Percentiles rank a stretch among this genome's conserved stretches.
phyloP scores from a whole-genome alignment of 2,888 invertebrate genomes.

The Netelia melanura region DNA sequence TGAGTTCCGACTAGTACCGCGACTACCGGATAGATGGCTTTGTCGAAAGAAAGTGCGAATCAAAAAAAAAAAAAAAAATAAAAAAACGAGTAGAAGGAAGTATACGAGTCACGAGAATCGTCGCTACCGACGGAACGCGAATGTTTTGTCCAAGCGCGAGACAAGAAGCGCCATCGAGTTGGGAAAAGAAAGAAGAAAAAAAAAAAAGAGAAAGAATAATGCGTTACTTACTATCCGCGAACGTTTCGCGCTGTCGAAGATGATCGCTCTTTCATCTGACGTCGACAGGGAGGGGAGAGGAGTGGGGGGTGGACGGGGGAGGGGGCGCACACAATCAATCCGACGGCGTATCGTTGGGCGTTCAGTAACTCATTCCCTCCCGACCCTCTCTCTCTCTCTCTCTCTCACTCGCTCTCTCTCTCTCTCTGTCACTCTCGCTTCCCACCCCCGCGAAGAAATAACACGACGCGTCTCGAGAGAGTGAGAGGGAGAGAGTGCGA shows the following conservation, averaged over 20 bases:
- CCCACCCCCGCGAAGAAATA: not conserved
- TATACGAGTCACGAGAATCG: constrained; percentile 7
- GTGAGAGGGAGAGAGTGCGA: not conserved
- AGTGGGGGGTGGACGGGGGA: constrained; percentile 20
- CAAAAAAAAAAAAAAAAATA: constrained; percentile 6
- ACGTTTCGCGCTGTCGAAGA: constrained; percentile 53
- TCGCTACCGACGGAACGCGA: not conserved
- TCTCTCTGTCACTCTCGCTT: constrained; percentile 3
- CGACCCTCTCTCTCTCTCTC: constrained; percentile 36
- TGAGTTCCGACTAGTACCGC: constrained; percentile 1
- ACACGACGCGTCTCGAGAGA: not conserved
- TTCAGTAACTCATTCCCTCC: constrained; percentile 44
- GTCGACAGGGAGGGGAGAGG: constrained; percentile 16
- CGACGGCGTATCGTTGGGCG: constrained; percentile 61
- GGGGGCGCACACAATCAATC: constrained; percentile 60
- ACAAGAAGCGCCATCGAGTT: not conserved
- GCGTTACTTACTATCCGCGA: constrained; percentile 26
- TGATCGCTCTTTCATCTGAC: constrained; percentile 59
- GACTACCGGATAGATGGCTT: not conserved
- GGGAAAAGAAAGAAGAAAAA: not conserved
- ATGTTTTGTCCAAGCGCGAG: not conserved
- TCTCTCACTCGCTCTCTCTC: constrained; percentile 21
- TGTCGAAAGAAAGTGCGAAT: not conserved
- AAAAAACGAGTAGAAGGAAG: constrained; percentile 15
- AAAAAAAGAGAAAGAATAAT: not conserved